phyloP scores from a whole-genome alignment of 2,113 vertebrate genomes.

The Mobula birostris region DNA sequence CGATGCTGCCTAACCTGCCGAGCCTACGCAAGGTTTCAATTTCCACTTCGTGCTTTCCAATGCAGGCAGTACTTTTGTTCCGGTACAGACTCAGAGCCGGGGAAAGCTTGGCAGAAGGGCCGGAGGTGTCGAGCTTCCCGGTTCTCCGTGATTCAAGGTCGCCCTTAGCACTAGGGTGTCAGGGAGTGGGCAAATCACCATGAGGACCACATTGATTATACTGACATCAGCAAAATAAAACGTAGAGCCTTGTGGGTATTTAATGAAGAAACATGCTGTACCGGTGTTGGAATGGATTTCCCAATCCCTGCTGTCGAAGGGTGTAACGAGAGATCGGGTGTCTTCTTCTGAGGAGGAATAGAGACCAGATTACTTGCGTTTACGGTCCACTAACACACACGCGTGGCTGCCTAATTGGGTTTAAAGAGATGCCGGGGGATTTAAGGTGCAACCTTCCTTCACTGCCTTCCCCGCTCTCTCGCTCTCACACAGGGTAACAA shows the following conservation, averaged over 20 bases:
- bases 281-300: slow-evolving; percentile 89
- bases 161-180: background rate
- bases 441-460: background rate
- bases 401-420: background rate
- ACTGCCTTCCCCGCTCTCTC: background rate
- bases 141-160: background rate
- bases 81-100: background rate
- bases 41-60: too few species aligned
- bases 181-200: too few species aligned
- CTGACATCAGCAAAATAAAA: background rate
- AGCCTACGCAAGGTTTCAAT: too few species aligned
- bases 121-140: background rate
- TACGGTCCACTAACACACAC: slow-evolving; percentile 22
- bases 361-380: slow-evolving; percentile 56
- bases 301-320: slow-evolving; percentile 81
- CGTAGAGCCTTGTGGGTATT: background rate
- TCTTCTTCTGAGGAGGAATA: slow-evolving; percentile 81
- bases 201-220: background rate
- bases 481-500: too few species aligned
- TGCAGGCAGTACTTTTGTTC: background rate
- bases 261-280: slow-evolving; percentile 52
- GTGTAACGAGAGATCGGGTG: slow-evolving; percentile 76
- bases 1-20: too few species aligned
- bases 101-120: background rate
- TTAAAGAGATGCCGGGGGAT: background rate